Evolutionary conservation across 1,140 invertebrate species (phyloP), one percentile per base, ranked within the genome.

Genomic region (Solen grandis): DNA sequence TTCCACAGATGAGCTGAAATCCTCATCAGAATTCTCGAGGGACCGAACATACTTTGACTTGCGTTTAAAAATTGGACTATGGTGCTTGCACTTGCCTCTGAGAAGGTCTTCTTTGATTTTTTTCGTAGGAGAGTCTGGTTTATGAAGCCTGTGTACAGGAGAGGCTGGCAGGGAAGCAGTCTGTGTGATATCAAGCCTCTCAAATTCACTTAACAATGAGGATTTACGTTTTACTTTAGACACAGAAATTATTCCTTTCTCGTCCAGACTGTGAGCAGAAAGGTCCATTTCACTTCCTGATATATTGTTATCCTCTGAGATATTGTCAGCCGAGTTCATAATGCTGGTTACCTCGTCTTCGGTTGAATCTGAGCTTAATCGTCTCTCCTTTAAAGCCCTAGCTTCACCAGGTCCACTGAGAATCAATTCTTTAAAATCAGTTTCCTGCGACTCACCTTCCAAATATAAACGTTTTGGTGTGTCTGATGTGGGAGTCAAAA

Each of bases 11-110:
- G 70, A 94, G 93, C 25, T 94, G 4, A 84, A 94, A n/a, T 97
- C 96, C 86, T 97, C 96, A 87, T 97, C 96, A 0, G 96, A 97
- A 91, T 96, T 97, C 88, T 98, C 97, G 25, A 95, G 94, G 35
- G 95, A 94, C 14, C 66, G 36, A 13, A 62, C 80, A 74, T 85
- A 85, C 59, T 85, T 88, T 22, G 85, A 84, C 70, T 88, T 88
- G 8, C 85, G 46, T 68, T 84, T 83, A 25, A 90, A 84, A 59
- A 90, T 72, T 4, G 89, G 89, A 79, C 89, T 90, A 50, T 88
- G 82, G 74, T 89, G 89, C 70, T 86, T 86, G 55, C 85, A 89
- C 31, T 85, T 88, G 19, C 83, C 77, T 55, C 85, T 84, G 25
- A 87, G 65, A 10, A 86, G 52, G 63, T 89, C 88, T 52, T 90